These are phyloP conservation scores for Balearica regulorum DNA, from an alignment of 2,797 vertebrate genomes.

Conservation along the genomic window DNA sequence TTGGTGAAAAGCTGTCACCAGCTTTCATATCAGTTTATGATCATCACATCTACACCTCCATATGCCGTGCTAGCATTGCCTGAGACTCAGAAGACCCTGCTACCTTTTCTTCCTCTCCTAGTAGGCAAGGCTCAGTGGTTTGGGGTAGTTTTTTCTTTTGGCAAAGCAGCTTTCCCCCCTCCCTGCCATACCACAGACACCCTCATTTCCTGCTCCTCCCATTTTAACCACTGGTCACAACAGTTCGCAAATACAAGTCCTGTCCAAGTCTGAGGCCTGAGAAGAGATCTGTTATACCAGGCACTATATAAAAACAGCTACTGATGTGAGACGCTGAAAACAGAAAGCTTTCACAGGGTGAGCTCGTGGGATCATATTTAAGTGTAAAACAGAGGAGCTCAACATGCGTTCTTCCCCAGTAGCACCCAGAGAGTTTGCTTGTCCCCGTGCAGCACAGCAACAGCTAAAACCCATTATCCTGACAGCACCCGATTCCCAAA, in stretches of 20 bases:
- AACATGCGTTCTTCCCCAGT: not conserved
- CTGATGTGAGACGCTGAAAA: not conserved
- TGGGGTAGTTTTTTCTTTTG: not conserved
- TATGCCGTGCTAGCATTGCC: not conserved
- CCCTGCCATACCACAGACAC: not conserved
- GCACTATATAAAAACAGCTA: not conserved
- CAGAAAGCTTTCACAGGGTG: not conserved
- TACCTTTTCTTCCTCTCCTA: not conserved
- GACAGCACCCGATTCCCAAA: not conserved
- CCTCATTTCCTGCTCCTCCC: not conserved
- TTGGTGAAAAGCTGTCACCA: not conserved
- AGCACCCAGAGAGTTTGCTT: not conserved
- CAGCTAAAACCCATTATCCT: not conserved
- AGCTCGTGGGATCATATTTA: not conserved
- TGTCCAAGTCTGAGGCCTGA: not conserved
- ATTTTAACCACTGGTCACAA: not conserved
- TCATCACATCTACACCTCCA: rapidly evolving
- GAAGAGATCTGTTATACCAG: not conserved
- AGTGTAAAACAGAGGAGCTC: not conserved
- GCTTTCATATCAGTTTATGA: not conserved
- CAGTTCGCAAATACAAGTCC: not conserved
- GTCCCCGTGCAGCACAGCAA: not conserved
- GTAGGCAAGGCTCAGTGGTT: not conserved
- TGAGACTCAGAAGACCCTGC: not conserved
- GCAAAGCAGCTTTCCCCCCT: not conserved